Evolutionary conservation across 2,113 vertebrate species (phyloP).

Genomic region (Sceloporus undulatus): DNA sequence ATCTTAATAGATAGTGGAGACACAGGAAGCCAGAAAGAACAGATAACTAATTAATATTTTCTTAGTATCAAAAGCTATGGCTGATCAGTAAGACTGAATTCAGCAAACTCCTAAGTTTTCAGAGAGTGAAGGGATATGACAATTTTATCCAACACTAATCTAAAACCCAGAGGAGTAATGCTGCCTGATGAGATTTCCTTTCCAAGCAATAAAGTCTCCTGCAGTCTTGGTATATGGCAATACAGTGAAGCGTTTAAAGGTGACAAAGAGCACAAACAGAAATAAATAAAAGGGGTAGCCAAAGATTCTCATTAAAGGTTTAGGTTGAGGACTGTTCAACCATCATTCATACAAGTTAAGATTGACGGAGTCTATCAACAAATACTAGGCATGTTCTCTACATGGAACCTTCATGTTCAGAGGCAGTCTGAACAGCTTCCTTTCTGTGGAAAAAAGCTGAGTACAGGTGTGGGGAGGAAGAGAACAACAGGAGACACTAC

Average conservation of each 20-base stretch:
- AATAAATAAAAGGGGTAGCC: no score
- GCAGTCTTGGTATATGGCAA: neutral
- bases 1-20: neutral
- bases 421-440: neutral
- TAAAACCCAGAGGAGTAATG: neutral
- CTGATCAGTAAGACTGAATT: neutral
- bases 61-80: neutral
- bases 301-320: neutral
- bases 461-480: neutral
- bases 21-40: neutral
- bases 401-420: neutral
- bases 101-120: neutral
- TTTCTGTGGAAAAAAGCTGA: no score
- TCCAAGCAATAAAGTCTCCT: neutral
- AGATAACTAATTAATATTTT: neutral
- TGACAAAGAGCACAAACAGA: conserved; percentile 6
- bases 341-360: neutral
- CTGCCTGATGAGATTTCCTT: neutral
- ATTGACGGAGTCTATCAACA: no score
- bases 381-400: neutral
- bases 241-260: neutral
- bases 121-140: neutral
- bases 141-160: neutral
- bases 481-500: neutral
- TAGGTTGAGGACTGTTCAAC: neutral